These are phyloP conservation scores for Gouania willdenowi DNA, from an alignment of 2,797 vertebrate species.

Conservation along the genomic window DNA sequence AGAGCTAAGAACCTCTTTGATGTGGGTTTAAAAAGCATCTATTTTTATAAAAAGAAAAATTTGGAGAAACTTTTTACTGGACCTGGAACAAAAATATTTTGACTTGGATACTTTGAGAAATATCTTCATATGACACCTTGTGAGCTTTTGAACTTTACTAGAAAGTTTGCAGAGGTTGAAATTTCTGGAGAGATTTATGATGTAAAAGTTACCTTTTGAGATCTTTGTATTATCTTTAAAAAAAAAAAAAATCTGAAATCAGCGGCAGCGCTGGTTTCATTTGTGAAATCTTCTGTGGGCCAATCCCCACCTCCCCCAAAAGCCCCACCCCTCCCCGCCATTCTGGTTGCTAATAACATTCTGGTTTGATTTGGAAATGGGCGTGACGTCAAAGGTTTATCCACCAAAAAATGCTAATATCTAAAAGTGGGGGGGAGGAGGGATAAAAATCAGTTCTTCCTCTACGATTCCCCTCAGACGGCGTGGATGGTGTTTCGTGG, in stretches of 20 bases:
- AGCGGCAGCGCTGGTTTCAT: constrained; percentile 87
- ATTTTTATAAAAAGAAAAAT: constrained; percentile 98
- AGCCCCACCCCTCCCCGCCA: constrained; percentile 73
- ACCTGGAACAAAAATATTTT: constrained; percentile 99
- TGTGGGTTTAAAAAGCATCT: constrained; percentile 99
- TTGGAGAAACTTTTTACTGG: constrained; percentile 99
- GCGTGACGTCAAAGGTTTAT: constrained; percentile 75
- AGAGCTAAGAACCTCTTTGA: constrained; percentile 99
- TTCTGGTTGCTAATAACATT: constrained; percentile 84
- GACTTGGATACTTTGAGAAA: constrained; percentile 99
- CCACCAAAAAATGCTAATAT: constrained; percentile 81
- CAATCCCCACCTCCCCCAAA: no score
- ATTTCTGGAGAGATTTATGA: constrained; percentile 92
- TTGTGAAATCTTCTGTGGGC: constrained; percentile 88
- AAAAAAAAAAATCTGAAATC: constrained; percentile 84
- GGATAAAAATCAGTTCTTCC: constrained; percentile 93
- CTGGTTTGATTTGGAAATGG: constrained; percentile 83
- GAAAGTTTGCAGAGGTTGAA: constrained; percentile 89
- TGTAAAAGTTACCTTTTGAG: constrained; percentile 89
- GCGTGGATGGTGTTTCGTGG: constrained; percentile 93
- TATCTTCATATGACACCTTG: constrained; percentile 98
- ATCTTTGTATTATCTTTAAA: constrained; percentile 89
- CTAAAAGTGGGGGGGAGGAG: constrained; percentile 71
- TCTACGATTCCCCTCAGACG: constrained; percentile 90
- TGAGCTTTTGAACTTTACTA: constrained; percentile 99